phyloP scores from a whole-genome alignment of 30 jellyfish, hydroid and myxozoan genomes.

The Aurelia sp. region DNA sequence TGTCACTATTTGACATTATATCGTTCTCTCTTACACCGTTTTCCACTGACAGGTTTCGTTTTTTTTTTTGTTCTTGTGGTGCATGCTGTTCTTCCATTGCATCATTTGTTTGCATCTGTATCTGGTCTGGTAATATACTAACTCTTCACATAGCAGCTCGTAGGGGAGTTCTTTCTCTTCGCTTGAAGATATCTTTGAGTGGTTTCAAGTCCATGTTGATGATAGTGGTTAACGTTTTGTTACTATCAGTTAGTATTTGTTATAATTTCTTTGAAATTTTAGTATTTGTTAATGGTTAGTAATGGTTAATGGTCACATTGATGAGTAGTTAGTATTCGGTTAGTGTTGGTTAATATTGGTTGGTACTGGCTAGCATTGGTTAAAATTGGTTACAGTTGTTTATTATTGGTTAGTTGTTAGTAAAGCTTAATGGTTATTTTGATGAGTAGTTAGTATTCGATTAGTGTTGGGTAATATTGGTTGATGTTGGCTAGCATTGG shows the following conservation, averaged over 20 bases:
- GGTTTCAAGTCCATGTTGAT: too few relatives aligned
- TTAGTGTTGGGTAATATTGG: background rate
- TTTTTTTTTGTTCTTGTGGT: too few relatives aligned
- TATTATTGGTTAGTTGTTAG: background rate
- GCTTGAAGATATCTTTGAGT: too few relatives aligned
- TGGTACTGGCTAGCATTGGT: background rate
- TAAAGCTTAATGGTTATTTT: background rate
- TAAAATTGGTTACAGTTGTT: background rate
- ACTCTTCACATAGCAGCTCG: too few relatives aligned
- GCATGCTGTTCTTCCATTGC: too few relatives aligned
- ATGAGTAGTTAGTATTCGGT: constrained; percentile 13
- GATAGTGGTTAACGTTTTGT: too few relatives aligned
- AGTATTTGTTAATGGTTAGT: background rate
- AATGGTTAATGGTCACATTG: constrained; percentile 6
- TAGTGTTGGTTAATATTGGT: background rate
- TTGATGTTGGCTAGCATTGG: background rate
- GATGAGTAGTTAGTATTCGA: background rate
- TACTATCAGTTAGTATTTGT: background rate
- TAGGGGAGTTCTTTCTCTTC: too few relatives aligned
- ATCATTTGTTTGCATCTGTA: too few relatives aligned
- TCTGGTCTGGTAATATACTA: too few relatives aligned
- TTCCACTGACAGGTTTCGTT: too few relatives aligned
- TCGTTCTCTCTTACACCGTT: too few relatives aligned
- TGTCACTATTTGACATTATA: too few relatives aligned
- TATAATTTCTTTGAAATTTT: background rate